These are phyloP conservation scores for Cairina moschata DNA, from an alignment of 2,113 vertebrate genomes.

Conservation along the genomic window DNA sequence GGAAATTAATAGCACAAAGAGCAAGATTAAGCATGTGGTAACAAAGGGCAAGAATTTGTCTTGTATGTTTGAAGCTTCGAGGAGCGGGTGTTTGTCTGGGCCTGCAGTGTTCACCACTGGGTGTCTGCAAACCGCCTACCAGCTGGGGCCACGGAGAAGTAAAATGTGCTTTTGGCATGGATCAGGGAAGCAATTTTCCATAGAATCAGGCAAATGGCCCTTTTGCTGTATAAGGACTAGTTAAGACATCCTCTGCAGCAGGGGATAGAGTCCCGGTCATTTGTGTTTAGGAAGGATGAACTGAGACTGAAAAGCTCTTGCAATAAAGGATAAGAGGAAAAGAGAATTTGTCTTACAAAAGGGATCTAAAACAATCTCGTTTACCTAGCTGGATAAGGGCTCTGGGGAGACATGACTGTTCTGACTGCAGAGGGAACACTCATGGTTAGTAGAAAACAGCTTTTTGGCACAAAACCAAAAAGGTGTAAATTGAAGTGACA, in stretches of 20 bases:
- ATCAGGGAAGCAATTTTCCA: neutral
- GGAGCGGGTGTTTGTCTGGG: neutral
- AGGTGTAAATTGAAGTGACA: neutral
- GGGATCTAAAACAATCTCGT: neutral
- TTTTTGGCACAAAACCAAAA: neutral
- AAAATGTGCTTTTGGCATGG: neutral
- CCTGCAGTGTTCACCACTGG: neutral
- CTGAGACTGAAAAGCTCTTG: neutral
- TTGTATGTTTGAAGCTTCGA: neutral
- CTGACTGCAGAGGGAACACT: neutral
- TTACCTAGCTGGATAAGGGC: neutral
- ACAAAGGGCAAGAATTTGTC: neutral
- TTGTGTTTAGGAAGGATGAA: neutral
- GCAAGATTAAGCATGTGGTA: rapidly evolving
- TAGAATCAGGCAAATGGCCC: neutral
- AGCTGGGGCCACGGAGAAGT: neutral
- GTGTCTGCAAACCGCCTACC: neutral
- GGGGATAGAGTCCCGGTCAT: neutral
- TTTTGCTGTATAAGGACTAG: neutral
- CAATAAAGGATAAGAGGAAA: neutral
- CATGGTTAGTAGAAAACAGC: neutral
- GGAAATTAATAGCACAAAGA: neutral
- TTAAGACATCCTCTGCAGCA: neutral
- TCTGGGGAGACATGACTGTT: neutral
- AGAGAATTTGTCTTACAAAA: neutral